Evolutionary conservation across 2,797 vertebrate genomes (phyloP).

Genomic region (Phrynocephalus guinanensis): DNA sequence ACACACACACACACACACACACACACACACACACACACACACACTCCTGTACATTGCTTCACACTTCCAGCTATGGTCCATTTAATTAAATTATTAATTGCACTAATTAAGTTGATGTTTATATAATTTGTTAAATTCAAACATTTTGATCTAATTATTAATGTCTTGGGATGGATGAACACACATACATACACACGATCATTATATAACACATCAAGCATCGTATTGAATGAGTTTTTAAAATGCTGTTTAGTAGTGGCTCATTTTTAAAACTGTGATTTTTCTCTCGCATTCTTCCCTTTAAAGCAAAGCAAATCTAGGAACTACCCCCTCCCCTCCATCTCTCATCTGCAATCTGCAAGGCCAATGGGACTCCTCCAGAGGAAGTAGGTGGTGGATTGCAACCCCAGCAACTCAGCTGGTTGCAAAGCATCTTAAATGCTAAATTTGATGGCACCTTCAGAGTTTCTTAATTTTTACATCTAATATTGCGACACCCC

Average conservation of each 20-base stretch:
- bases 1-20: no score
- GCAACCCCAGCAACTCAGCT: conserved; percentile 47
- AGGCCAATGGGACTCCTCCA: conserved; percentile 7
- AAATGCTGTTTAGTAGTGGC: conserved; percentile 49
- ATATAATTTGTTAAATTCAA: not conserved
- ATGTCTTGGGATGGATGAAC: not conserved
- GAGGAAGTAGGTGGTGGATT: conserved; percentile 51
- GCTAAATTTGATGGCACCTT: conserved; percentile 73
- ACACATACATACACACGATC: not conserved
- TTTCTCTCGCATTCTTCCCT: not conserved
- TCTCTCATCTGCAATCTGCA: not conserved
- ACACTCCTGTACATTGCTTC: not conserved
- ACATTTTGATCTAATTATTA: not conserved
- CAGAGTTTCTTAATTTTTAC: conserved; percentile 73
- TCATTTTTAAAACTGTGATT: conserved; percentile 53
- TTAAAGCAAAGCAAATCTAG: not conserved
- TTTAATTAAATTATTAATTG: not conserved
- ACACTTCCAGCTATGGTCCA: not conserved
- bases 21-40: no score
- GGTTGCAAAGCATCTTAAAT: conserved; percentile 68
- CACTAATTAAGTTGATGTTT: not conserved
- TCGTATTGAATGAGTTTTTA: not conserved
- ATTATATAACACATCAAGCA: not conserved
- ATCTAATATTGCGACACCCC: conserved; percentile 76
- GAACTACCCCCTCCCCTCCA: not conserved